phyloP scores from a whole-genome alignment of 1,140 invertebrate species.

The Scylla paramamosain region DNA sequence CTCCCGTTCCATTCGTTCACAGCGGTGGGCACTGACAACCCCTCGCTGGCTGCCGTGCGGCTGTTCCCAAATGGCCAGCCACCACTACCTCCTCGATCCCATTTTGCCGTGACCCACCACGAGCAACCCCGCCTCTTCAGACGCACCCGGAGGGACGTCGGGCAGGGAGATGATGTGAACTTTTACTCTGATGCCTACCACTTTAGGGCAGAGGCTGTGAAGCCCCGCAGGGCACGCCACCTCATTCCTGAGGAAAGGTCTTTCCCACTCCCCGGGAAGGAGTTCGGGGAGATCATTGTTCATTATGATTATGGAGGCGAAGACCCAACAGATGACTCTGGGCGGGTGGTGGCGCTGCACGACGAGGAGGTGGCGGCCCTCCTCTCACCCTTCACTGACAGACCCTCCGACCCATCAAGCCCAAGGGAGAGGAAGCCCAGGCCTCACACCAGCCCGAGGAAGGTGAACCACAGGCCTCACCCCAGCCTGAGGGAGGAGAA shows the following conservation, averaged over 20 bases:
- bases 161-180: neutral
- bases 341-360: neutral
- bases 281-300: slow-evolving; percentile 52
- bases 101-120: neutral
- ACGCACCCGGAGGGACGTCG: neutral
- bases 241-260: neutral
- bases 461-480: neutral
- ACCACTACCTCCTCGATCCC: neutral
- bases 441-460: neutral
- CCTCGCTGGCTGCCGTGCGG: slow-evolving; percentile 39
- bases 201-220: neutral
- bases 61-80: slow-evolving; percentile 5
- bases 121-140: neutral
- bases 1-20: neutral
- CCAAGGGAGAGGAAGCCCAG: neutral
- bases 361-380: neutral
- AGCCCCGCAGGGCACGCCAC: neutral
- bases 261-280: neutral
- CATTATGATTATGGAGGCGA: slow-evolving; percentile 39
- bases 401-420: neutral
- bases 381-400: neutral
- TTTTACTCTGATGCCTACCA: neutral
- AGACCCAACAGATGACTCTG: neutral
- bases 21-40: slow-evolving; percentile 38
- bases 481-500: neutral